Conservation (phyloP, 2,888 invertebrate species). For the Antheraea assamensis region DNA sequence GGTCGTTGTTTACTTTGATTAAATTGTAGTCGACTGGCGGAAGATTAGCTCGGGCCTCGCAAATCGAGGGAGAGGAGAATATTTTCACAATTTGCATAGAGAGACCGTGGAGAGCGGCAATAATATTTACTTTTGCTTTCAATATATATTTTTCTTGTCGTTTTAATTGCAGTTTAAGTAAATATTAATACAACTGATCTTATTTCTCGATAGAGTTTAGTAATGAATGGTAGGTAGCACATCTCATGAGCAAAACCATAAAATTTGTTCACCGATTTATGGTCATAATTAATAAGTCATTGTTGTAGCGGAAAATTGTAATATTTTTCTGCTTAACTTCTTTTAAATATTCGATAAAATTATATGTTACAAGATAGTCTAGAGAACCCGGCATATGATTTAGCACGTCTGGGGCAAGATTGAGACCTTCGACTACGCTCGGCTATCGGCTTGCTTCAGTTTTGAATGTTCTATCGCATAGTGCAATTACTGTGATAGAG, state of each 20-base stretch:
- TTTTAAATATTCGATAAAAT: too few species aligned
- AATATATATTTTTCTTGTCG: neutral
- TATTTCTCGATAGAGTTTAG: neutral
- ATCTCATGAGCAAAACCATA: neutral
- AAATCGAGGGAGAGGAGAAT: constrained; percentile 76
- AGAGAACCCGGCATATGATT: too few species aligned
- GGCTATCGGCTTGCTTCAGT: too few species aligned
- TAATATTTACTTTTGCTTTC: constrained; percentile 21
- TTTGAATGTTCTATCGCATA: too few species aligned
- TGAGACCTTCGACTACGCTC: too few species aligned
- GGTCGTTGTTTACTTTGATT: constrained; percentile 81
- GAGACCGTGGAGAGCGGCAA: constrained; percentile 65
- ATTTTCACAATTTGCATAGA: constrained; percentile 78
- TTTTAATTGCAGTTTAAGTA: neutral
- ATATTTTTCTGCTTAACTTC: too few species aligned
- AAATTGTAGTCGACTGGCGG: constrained; percentile 80
- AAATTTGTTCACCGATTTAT: neutral
- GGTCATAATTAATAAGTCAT: too few species aligned
- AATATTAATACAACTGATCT: neutral
- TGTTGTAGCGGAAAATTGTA: too few species aligned
- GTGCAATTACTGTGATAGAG: too few species aligned
- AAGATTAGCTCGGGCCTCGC: constrained; percentile 79
- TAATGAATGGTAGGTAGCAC: neutral
- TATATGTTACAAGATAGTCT: too few species aligned
- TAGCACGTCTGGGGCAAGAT: too few species aligned